These are phyloP conservation scores for Premnoplex brunnescens DNA, from an alignment of 2,797 vertebrate genomes.

Conservation along the genomic window DNA sequence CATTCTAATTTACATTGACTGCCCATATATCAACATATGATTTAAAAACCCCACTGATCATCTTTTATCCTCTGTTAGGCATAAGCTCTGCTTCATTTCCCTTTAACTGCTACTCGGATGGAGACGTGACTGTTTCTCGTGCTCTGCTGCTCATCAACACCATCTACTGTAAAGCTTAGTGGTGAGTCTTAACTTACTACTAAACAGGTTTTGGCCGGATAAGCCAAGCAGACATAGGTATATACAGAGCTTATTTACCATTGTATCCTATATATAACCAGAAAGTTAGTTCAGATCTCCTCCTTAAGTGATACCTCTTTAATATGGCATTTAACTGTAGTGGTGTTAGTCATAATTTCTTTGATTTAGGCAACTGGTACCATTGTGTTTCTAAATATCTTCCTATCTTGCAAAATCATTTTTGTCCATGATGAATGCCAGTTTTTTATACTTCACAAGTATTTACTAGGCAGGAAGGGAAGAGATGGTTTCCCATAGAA, in stretches of 20 bases:
- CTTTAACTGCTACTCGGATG: conserved; percentile 39
- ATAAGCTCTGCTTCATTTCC: conserved; percentile 48
- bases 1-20: conserved; percentile 36
- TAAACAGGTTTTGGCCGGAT: not conserved
- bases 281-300: conserved; percentile 17
- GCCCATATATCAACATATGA: not conserved
- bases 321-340: conserved; percentile 7
- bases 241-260: not conserved
- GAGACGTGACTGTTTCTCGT: not conserved
- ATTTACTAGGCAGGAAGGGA: conserved; percentile 27
- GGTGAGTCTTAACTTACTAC: not conserved
- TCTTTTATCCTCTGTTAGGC: conserved; percentile 50
- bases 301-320: conserved; percentile 1
- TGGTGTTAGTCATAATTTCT: conserved; percentile 11
- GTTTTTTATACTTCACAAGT: not conserved
- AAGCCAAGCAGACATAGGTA: not conserved
- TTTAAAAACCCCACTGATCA: conserved; percentile 15
- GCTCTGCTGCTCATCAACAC: conserved; percentile 16
- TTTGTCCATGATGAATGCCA: not conserved
- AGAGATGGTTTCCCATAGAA: not conserved
- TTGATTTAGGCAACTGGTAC: conserved; percentile 1
- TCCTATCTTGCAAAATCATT: not conserved
- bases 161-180: not conserved
- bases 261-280: not conserved
- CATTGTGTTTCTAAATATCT: not conserved